Percentiles rank a stretch among this genome's conserved stretches.
phyloP scores from a whole-genome alignment of 2,797 vertebrate species.

The Cyprinella venusta region DNA sequence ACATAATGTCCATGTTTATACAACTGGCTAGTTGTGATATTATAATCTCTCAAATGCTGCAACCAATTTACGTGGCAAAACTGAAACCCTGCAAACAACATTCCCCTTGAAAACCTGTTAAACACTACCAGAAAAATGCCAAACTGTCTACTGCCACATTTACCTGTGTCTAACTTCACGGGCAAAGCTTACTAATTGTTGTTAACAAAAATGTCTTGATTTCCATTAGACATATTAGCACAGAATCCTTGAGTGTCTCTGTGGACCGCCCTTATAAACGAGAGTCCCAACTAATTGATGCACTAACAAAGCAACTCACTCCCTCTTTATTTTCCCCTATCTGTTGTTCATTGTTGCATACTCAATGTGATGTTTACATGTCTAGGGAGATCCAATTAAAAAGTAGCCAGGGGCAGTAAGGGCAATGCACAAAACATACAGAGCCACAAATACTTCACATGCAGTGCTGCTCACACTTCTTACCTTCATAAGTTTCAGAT shows the following conservation, averaged over 20 bases:
- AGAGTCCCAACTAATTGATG: conserved; percentile 18
- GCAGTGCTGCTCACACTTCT: conserved; percentile 46
- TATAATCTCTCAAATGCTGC: conserved; percentile 40
- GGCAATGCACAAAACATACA: conserved; percentile 60
- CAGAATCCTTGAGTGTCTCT: conserved; percentile 17
- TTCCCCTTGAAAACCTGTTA: conserved; percentile 28
- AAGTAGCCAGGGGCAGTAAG: conserved; percentile 70
- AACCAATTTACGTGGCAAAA: conserved; percentile 45
- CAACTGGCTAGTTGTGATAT: conserved; percentile 12
- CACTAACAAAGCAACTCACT: conserved; percentile 15
- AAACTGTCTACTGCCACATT: neutral
- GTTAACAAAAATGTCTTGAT: conserved; percentile 30
- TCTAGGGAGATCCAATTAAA: conserved; percentile 75
- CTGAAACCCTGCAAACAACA: conserved; percentile 6
- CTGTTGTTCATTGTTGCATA: conserved; percentile 65
- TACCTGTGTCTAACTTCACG: neutral
- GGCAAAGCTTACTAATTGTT: neutral
- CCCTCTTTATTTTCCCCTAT: conserved; percentile 43
- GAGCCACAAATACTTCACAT: conserved; percentile 64
- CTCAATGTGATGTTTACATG: conserved; percentile 68
- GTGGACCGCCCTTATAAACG: conserved; percentile 11
- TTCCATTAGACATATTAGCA: conserved; percentile 16
- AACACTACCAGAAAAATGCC: conserved; percentile 21
- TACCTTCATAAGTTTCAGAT: conserved; percentile 66
- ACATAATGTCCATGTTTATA: neutral